Evolutionary conservation across 2,888 invertebrate genomes (phyloP).

Genomic region (Hartigia nigra): DNA sequence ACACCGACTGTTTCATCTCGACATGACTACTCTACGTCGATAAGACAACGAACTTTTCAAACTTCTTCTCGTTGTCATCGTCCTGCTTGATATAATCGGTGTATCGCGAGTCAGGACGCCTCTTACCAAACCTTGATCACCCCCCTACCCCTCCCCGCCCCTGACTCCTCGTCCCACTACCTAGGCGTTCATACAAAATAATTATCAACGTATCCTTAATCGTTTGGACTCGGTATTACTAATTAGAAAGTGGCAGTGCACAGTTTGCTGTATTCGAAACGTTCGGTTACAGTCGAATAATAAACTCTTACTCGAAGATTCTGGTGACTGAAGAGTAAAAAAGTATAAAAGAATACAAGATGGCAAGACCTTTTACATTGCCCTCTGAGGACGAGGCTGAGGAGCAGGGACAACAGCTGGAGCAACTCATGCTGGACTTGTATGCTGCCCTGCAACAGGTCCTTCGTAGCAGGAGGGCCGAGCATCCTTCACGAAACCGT

Average conservation of each 20-base stretch:
- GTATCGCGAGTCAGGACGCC: neutral
- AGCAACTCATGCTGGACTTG: slow-evolving; percentile 61
- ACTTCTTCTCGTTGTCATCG: neutral
- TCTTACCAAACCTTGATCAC: neutral
- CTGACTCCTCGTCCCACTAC: neutral
- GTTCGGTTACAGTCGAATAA: slow-evolving; percentile 9
- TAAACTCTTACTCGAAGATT: neutral
- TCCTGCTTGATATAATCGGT: neutral
- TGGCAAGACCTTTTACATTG: slow-evolving; percentile 48
- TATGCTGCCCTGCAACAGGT: slow-evolving; percentile 62
- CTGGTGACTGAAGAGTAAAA: neutral
- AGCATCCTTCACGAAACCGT: slow-evolving; percentile 62
- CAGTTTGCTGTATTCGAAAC: neutral
- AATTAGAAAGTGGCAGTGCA: neutral
- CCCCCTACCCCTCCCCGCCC: neutral
- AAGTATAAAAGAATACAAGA: neutral
- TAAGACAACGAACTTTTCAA: neutral
- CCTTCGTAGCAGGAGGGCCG: slow-evolving; percentile 55
- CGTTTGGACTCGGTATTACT: neutral
- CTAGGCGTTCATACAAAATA: neutral
- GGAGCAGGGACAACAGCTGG: slow-evolving; percentile 54
- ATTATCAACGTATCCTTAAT: neutral
- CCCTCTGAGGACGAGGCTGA: slow-evolving; percentile 60
- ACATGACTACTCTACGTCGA: neutral
- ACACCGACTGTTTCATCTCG: neutral